Base-by-base conservation (phyloP, 2,113 vertebrate species). In the Phaethon lepturus region DNA sequence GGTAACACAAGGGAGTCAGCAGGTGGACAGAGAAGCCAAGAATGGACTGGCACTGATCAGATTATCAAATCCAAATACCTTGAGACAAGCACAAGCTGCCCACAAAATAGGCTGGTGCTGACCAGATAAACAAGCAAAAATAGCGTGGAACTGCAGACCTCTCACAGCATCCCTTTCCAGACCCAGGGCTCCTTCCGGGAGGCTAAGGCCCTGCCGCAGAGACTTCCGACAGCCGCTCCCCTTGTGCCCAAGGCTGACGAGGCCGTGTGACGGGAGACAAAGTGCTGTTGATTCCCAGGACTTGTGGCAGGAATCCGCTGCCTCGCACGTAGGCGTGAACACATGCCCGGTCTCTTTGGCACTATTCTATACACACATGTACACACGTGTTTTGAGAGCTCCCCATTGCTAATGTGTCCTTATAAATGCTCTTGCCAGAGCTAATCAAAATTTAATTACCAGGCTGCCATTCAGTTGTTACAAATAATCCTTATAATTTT, bases 11-110 rank as follows among this genome's bases (percentile, higher is more conserved):
- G 98, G 97, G 97, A 98, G 97, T 94, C 98, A 98, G 97, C 98
- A 98, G 98, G 98, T 98, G 97, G 97, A 96, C 90, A 90, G 90
- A 91, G 96, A 74, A 97, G 97, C 98, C 98, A 98, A 91, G 97
- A 98, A 97, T 5, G 75, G 93, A 74, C 97, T 98, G 98, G 97
- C 97, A 96, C 97, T 97, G 98, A 97, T 98, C 96, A 97, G 97
- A 98, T 98, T 95, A 97, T 97, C 97, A 97, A 89, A 97, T 85
- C 92, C 91, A 95, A 98, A 96, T 97, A 95, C 96, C 97, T 95
- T 93, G 98, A 98, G 98, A 97, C 93, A 80, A 87, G 96, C 97
- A 98, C 96, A 98, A 97, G 92, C 97, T 98, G 98, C 97, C 96
- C 95, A 95, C 95, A 90, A 81, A 97, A 85, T 44, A 91, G 95